Evolutionary conservation across 2,888 invertebrate genomes (phyloP).

Genomic region (Sphinx pinastri): DNA sequence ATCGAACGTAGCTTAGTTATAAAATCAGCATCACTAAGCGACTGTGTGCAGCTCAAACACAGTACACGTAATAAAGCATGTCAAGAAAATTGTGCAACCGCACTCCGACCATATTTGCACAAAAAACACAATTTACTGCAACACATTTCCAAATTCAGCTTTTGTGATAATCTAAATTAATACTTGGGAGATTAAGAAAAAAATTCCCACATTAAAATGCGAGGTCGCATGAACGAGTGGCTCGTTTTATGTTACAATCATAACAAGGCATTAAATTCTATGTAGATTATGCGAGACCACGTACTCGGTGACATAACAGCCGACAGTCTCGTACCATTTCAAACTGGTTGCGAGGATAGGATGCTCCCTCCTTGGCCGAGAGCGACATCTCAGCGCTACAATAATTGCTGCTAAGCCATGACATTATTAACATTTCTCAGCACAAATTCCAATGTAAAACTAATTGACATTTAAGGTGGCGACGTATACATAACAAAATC

Average conservation of each 20-base stretch:
- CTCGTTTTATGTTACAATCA: slow-evolving; percentile 38
- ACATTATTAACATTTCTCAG: slow-evolving; percentile 65
- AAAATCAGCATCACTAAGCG: background rate
- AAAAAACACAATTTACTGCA: slow-evolving; percentile 55
- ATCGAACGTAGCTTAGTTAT: background rate
- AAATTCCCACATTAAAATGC: slow-evolving; percentile 73
- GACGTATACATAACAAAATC: slow-evolving; percentile 37
- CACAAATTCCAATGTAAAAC: slow-evolving; percentile 47
- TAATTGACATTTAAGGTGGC: slow-evolving; percentile 49
- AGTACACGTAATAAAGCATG: slow-evolving; percentile 44
- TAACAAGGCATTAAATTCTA: slow-evolving; percentile 40
- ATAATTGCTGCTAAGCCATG: slow-evolving; percentile 64
- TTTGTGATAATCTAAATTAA: slow-evolving; percentile 66
- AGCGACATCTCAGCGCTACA: slow-evolving; percentile 48
- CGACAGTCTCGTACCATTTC: slow-evolving; percentile 47
- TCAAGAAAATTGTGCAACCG: slow-evolving; percentile 31
- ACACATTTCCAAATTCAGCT: slow-evolving; percentile 51
- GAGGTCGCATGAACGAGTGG: slow-evolving; percentile 56
- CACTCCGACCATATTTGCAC: slow-evolving; percentile 42
- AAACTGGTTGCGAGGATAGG: slow-evolving; percentile 51
- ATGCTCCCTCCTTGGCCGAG: slow-evolving; percentile 77
- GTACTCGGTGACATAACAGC: slow-evolving; percentile 56
- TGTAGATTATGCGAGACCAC: slow-evolving; percentile 38
- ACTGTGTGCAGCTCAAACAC: slow-evolving; percentile 17
- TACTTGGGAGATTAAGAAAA: slow-evolving; percentile 57